A percentile compares a stretch with the other conserved stretches of the same genome.
Conservation (phyloP, 2,888 invertebrate genomes). For the Nephrotoma flavescens region DNA sequence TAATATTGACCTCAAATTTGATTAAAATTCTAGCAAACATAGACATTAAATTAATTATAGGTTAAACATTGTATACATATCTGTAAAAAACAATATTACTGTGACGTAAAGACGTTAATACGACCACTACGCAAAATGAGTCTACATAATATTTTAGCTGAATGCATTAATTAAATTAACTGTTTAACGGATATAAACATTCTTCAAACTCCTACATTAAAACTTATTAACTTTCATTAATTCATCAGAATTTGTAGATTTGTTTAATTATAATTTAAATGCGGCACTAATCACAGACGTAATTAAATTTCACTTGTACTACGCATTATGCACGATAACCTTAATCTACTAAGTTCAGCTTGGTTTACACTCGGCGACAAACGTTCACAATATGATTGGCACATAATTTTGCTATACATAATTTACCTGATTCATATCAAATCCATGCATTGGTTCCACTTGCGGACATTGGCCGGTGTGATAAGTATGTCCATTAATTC, state of each 20-base stretch:
- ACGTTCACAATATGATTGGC: background rate
- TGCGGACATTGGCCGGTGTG: conserved; percentile 58
- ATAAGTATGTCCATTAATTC: conserved; percentile 40
- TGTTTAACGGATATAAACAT: background rate
- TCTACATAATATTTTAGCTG: too few species aligned
- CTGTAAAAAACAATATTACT: too few species aligned
- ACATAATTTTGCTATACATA: background rate
- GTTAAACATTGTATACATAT: too few species aligned
- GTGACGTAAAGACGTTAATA: too few species aligned
- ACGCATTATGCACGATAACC: background rate
- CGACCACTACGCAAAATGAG: too few species aligned
- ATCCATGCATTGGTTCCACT: conserved; percentile 56
- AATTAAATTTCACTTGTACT: background rate
- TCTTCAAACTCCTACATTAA: background rate
- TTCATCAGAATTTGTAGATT: background rate
- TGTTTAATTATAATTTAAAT: background rate
- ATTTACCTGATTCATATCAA: conserved; percentile 59
- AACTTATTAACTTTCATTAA: background rate
- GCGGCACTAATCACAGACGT: background rate
- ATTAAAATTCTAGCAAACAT: too few species aligned
- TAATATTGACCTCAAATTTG: too few species aligned
- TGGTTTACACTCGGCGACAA: background rate
- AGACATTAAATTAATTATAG: too few species aligned
- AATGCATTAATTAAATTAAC: background rate
- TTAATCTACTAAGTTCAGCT: background rate